phyloP scores from a whole-genome alignment of 2,113 vertebrate species.

The Panthera uncia region DNA sequence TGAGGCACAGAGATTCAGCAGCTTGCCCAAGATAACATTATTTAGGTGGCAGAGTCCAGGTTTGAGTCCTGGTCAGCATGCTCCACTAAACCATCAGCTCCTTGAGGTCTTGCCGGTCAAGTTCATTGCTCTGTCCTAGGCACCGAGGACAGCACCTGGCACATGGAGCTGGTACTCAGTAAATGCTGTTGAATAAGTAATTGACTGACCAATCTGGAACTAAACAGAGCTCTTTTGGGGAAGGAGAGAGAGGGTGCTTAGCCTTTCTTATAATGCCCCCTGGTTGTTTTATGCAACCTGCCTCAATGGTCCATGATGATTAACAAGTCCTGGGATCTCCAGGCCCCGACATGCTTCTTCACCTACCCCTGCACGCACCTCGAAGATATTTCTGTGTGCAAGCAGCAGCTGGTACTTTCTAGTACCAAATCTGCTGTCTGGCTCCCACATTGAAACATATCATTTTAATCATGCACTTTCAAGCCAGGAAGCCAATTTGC shows the following conservation, averaged over 20 bases:
- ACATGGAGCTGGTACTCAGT: background rate
- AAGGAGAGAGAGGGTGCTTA: background rate
- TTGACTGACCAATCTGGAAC: background rate
- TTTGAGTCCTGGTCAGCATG: background rate
- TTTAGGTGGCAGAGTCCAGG: background rate
- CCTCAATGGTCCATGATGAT: background rate
- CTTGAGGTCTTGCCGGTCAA: background rate
- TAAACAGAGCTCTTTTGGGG: background rate
- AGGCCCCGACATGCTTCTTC: background rate
- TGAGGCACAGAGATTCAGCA: background rate
- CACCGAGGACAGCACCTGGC: background rate
- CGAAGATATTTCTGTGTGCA: conserved; percentile 14
- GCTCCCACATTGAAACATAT: conserved; percentile 70
- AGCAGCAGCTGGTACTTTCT: conserved; percentile 61
- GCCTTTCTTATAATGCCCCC: background rate
- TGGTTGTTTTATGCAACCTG: background rate
- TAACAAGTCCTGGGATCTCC: background rate
- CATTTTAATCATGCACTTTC: conserved; percentile 78
- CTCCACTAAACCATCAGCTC: background rate
- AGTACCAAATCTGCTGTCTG: conserved; percentile 62
- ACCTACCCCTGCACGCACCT: background rate
- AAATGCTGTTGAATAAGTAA: background rate
- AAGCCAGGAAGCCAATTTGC: conserved; percentile 74
- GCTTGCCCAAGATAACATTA: background rate
- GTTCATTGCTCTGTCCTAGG: background rate